phyloP scores from a whole-genome alignment of 2,797 vertebrate genomes.

The Betta splendens region DNA sequence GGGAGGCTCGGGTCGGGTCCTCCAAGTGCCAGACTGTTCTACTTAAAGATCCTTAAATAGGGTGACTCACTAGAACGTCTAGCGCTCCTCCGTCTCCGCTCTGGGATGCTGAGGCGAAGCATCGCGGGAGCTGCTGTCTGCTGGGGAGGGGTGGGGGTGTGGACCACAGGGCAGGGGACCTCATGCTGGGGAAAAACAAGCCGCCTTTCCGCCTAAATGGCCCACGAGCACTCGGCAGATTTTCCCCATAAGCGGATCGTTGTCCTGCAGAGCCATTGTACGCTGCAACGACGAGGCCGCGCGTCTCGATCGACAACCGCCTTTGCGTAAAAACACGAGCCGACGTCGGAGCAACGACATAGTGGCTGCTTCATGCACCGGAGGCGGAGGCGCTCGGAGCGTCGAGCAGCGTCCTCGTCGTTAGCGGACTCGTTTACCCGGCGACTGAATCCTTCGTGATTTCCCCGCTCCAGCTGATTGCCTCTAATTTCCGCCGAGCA shows the following conservation, averaged over 20 bases:
- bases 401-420: slow-evolving; percentile 39
- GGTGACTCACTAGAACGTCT: slow-evolving; percentile 64
- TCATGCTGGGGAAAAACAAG: slow-evolving; percentile 15
- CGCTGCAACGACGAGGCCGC: slow-evolving; percentile 27
- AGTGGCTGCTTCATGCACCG: slow-evolving; percentile 25
- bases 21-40: slow-evolving; percentile 75
- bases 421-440: slow-evolving; percentile 61
- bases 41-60: slow-evolving; percentile 82
- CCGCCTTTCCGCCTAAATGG: slow-evolving; percentile 1
- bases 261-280: slow-evolving; percentile 6
- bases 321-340: slow-evolving; percentile 43
- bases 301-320: slow-evolving; percentile 20
- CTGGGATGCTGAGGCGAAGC: slow-evolving; percentile 50
- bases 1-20: slow-evolving; percentile 66
- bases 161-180: slow-evolving; percentile 26
- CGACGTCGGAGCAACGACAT: slow-evolving; percentile 32
- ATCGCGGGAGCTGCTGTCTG: slow-evolving; percentile 63
- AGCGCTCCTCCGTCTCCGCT: slow-evolving; percentile 65
- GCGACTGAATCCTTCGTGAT: slow-evolving; percentile 52
- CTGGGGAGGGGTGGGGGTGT: slow-evolving; percentile 41
- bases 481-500: slow-evolving; percentile 60
- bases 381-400: slow-evolving; percentile 24
- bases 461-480: slow-evolving; percentile 62
- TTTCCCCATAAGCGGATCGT: slow-evolving; percentile 21
- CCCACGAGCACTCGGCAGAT: slow-evolving; percentile 22